Base-by-base conservation (phyloP, 2,113 vertebrate genomes). In the Charadrius vociferus region DNA sequence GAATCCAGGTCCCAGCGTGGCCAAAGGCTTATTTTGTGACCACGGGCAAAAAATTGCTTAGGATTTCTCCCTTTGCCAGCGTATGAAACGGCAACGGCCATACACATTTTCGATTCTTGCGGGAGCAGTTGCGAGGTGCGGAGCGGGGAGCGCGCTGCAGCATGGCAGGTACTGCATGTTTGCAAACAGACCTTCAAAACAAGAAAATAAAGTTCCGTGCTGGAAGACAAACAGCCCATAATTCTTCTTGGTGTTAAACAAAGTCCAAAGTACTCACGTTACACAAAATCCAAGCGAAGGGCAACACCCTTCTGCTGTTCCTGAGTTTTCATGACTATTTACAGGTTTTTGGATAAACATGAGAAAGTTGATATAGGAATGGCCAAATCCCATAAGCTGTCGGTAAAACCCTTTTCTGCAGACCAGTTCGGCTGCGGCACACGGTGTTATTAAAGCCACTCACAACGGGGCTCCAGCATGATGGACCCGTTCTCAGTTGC, bases 391-490 rank as follows among this genome's bases (percentile, higher is more conserved):
- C 62, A 37, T 26, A 17, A 72, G 10, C 53, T 75, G 58, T 58
- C 3, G 5, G 73, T 36, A 68, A 90, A 95, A 79, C 43, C 36
- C 75, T 59, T 30, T 70, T 24, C 43, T 80, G 73, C 73, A 75
- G 65, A 2, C 21, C 14, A 3, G 43, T 37, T 68, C 72, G 49
- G 72, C 65, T 37, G 56, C 65, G 32, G 19, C 50, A 23, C 39
- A 3, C 17, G 83, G 2, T 27, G 26, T 41, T 36, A 1, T 22
- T 62, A 58, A 81, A 88, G n/a, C 43, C 63, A 8, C 29, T 84
- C 30, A 26, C 50, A 29, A 3, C 0, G 0, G 15, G 61, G 32
- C 3, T 79, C 32, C 41, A 1, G 3, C 32, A 1, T 1, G 50
- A 34, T 1, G 23, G 29, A 9, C 49, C 27, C 3, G 0, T 68